Percentiles rank a stretch among this genome's conserved stretches.
These are phyloP conservation scores for Drosophila trapezifrons DNA, from an alignment of 1,140 invertebrate genomes.

Conservation along the genomic window DNA sequence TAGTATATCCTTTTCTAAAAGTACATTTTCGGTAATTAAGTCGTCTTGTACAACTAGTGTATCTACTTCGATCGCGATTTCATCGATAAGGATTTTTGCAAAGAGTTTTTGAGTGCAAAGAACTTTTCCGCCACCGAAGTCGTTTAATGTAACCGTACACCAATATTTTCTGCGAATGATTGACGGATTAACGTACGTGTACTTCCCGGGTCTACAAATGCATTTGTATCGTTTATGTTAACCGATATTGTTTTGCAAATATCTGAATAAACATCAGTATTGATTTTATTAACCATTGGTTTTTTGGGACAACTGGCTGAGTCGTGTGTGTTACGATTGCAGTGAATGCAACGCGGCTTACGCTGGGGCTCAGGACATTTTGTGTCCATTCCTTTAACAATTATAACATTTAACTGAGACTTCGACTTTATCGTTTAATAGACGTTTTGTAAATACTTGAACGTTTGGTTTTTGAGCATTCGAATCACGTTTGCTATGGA, in stretches of 20 bases:
- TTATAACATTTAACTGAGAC: background rate
- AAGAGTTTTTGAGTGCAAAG: background rate
- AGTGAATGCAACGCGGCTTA: background rate
- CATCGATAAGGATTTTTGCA: background rate
- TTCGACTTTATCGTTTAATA: background rate
- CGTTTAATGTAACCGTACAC: too few relatives aligned
- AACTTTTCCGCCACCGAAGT: too few relatives aligned
- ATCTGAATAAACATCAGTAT: background rate
- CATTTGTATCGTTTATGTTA: background rate
- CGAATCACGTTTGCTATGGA: background rate
- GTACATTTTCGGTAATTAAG: background rate
- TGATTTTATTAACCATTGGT: background rate
- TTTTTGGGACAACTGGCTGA: background rate
- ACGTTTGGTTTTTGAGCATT: background rate
- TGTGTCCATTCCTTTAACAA: background rate
- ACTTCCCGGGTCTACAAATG: background rate
- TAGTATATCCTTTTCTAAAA: background rate
- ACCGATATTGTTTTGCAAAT: background rate
- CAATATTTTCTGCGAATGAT: conserved; percentile 1
- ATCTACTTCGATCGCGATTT: background rate
- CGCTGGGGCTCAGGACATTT: too few relatives aligned
- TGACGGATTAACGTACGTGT: conserved; percentile 2
- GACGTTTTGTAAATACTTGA: background rate
- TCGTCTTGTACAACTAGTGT: too few relatives aligned
- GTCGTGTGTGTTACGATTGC: too few relatives aligned